Base-by-base conservation (phyloP, 2,797 vertebrate genomes). In the Thamnophis elegans region DNA sequence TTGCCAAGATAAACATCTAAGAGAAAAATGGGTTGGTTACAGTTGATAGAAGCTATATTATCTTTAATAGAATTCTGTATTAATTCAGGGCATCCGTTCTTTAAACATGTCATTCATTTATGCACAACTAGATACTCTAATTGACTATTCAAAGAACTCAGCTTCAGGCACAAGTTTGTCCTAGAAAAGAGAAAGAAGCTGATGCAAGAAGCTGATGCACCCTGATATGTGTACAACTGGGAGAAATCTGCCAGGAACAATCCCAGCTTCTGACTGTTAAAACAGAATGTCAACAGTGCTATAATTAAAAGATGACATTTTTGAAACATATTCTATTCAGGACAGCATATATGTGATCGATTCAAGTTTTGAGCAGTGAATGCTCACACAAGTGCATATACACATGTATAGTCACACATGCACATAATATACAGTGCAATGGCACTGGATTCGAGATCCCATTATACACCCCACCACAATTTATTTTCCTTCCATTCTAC, bases 81-180 rank as follows among this genome's bases (percentile, higher is more conserved):
- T 91, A 92, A 87, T 95, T 96, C 94, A 92, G 92, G 89, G 93
- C 36, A 91, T 96, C 89, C 92, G 91, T 94, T 94, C 89, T 94
- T 96, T 96, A 93, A 96, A 94, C 95, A 92, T 96, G 91, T 92
- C 95, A 95, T 96, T 93, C 94, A 93, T 93, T 92, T 95, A 92
- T 85, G 92, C 95, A 87, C 65, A 96, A 94, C 94, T 94, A 96
- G 94, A 94, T 96, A 95, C 93, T 91, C 53, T 93, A 95, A 89
- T 87, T 94, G 94, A 89, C 86, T 91, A 62, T 32, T 88, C 94
- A 93, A 95, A 92, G 90, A 96, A 36, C 93, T 95, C 91, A 91
- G 94, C 96, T 96, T 68, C 94, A 94, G 96, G 96, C 96, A 91
- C 47, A 91, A 94, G 93, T 95, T 96, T 96, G 95, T 93, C 94